Conservation (phyloP, 2,888 invertebrate genomes). For the Hipparchia sbordonii region DNA sequence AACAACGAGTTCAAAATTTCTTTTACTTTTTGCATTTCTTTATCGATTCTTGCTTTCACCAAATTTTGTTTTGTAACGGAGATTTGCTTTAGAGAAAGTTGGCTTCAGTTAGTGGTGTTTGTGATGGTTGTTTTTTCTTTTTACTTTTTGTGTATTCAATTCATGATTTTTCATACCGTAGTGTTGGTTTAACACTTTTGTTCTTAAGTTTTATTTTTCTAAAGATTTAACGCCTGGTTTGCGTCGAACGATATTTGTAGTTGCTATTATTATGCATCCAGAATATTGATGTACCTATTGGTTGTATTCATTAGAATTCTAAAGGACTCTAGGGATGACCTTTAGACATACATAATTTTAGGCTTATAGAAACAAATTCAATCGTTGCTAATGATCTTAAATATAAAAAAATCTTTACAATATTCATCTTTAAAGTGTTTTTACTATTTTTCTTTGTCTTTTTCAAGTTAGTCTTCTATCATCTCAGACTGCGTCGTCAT, state of each 20-base stretch:
- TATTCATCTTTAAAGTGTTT: neutral
- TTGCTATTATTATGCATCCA: neutral
- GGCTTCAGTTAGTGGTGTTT: conserved; percentile 6
- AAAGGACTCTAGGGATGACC: neutral
- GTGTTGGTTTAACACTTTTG: neutral
- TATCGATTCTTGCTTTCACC: conserved; percentile 15
- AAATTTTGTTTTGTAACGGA: conserved; percentile 4
- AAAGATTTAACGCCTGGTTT: neutral
- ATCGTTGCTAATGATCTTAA: neutral
- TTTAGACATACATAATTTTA: neutral
- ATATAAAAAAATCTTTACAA: neutral
- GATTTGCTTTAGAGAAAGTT: conserved; percentile 24
- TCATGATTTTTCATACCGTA: neutral
- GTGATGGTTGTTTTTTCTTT: neutral
- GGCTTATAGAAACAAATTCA: neutral
- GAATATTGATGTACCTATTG: conserved; percentile 1
- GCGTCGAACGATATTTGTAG: neutral
- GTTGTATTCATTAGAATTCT: neutral
- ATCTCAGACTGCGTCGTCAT: neutral
- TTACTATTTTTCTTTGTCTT: neutral
- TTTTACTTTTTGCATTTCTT: neutral
- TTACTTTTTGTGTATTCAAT: conserved; percentile 3
- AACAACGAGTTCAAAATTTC: neutral
- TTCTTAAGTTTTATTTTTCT: neutral
- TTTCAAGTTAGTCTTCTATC: neutral